Conservation (phyloP, 2,797 vertebrate genomes). For the Micromesistius poutassou region DNA sequence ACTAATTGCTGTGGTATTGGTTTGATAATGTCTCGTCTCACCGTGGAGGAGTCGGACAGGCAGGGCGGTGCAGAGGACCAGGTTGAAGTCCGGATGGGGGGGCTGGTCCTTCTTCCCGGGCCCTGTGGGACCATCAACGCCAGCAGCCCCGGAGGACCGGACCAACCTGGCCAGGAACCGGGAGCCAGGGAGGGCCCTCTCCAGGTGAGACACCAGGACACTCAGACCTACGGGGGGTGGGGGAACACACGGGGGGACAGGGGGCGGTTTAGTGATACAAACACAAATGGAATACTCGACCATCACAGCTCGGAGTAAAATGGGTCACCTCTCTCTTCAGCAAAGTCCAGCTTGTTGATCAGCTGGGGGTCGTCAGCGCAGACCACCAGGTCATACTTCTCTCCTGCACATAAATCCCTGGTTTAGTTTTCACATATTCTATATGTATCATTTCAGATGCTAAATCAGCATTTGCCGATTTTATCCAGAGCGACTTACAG, state of each 20-base stretch:
- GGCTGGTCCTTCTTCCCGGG: constrained; percentile 13
- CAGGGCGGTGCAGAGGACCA: constrained; percentile 76
- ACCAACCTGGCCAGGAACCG: constrained; percentile 63
- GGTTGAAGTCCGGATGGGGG: constrained; percentile 64
- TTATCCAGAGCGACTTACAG: background rate
- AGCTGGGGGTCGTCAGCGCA: constrained; percentile 71
- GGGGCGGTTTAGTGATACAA: background rate
- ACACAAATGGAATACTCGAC: background rate
- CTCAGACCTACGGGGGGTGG: constrained; percentile 61
- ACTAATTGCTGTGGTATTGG: background rate
- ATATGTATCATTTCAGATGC: background rate
- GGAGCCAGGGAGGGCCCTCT: constrained; percentile 55
- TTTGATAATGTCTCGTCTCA: constrained; percentile 59
- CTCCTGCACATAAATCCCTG: constrained; percentile 35
- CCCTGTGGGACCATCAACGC: constrained; percentile 12
- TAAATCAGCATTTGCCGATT: background rate
- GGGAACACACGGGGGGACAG: background rate
- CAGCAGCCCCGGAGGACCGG: constrained; percentile 24
- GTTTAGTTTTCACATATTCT: background rate
- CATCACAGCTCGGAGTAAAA: background rate
- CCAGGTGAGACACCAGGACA: constrained; percentile 74
- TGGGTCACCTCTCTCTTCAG: constrained; percentile 66
- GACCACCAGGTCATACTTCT: constrained; percentile 59
- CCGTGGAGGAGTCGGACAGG: constrained; percentile 59
- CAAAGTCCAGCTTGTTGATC: constrained; percentile 65